Evolutionary conservation across 37 sponge, comb jelly and placozoan genomes (phyloP).

Genomic region (Theonella swinhoei): DNA sequence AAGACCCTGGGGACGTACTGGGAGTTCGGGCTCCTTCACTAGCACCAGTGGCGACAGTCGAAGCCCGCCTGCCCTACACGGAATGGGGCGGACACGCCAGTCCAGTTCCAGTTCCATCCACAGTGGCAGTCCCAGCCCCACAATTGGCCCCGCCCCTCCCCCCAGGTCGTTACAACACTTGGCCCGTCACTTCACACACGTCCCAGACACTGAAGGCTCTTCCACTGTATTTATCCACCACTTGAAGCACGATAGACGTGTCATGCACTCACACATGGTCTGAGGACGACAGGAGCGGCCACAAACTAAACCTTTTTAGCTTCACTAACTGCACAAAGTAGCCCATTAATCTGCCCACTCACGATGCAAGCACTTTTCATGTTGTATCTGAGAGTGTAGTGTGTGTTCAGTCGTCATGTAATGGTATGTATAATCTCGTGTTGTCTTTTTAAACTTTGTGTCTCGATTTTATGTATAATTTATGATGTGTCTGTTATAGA

Average conservation of each 20-base stretch:
- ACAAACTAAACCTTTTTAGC: not conserved
- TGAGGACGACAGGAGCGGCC: too few relatives aligned
- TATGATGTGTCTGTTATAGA: too few relatives aligned
- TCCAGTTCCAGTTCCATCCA: not conserved
- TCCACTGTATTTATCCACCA: slow-evolving; percentile 57
- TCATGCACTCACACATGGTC: slow-evolving; percentile 11
- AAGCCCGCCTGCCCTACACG: not conserved
- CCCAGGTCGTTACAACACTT: not conserved
- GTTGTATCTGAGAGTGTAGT: too few relatives aligned
- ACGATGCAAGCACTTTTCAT: too few relatives aligned
- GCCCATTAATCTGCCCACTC: too few relatives aligned
- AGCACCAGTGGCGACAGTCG: not conserved
- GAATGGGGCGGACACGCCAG: not conserved
- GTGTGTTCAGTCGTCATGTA: too few relatives aligned
- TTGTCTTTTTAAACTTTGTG: too few relatives aligned
- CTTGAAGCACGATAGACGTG: slow-evolving; percentile 19
- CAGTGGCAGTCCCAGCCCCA: not conserved
- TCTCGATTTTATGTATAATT: too few relatives aligned
- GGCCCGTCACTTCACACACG: not conserved
- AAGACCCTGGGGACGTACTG: not conserved
- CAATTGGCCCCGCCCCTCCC: not conserved
- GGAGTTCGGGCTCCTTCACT: not conserved
- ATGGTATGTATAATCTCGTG: too few relatives aligned
- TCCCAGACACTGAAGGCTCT: not conserved
- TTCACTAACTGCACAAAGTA: not conserved